phyloP scores from a whole-genome alignment of 53 echinoderm and acorn worm species.

The Mesocentrotus franciscanus region DNA sequence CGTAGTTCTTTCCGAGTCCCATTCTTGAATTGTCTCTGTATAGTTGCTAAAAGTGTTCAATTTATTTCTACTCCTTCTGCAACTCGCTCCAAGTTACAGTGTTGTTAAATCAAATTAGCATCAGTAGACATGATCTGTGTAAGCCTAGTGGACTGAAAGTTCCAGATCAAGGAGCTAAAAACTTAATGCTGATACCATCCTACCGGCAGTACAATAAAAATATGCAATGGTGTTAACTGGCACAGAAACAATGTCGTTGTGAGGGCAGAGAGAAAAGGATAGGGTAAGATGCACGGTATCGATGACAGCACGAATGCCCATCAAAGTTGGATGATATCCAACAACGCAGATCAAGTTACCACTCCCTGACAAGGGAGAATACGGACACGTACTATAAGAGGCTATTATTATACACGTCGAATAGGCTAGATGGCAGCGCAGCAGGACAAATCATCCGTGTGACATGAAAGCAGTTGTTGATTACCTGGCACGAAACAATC shows the following conservation, averaged over 20 bases:
- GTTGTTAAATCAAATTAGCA: not conserved
- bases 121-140: not conserved
- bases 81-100: not conserved
- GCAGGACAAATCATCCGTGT: not conserved
- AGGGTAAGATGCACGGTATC: not conserved
- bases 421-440: not conserved
- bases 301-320: not conserved
- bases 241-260: not conserved
- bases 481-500: not conserved
- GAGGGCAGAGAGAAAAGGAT: not conserved
- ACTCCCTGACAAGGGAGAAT: not conserved
- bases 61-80: not conserved
- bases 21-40: not conserved
- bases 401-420: not conserved
- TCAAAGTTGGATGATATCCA: not conserved
- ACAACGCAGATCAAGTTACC: not conserved
- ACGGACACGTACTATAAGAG: not conserved
- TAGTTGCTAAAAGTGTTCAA: not conserved
- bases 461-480: not conserved
- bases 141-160: not conserved
- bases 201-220: not conserved
- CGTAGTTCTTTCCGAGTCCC: conserved; percentile 72
- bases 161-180: not conserved
- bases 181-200: not conserved
- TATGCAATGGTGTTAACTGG: not conserved